A percentile compares a stretch with the other conserved stretches of the same genome.
Conservation (phyloP, 2,113 vertebrate genomes). For the Coracopsis vasa region DNA sequence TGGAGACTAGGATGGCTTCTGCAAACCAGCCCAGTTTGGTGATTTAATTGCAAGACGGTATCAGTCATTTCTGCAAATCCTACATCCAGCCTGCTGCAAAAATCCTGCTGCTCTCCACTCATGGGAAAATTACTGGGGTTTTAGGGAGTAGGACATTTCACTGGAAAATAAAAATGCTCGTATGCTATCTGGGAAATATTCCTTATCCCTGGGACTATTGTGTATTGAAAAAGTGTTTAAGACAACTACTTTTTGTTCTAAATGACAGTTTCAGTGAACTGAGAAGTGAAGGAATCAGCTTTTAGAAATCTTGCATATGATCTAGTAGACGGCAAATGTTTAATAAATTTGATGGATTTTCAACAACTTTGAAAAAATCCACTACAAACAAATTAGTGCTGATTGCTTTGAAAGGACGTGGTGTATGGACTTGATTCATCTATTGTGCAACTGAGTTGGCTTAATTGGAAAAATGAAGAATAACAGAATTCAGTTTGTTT, state of each 20-base stretch:
- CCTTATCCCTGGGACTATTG: background rate
- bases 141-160: background rate
- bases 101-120: background rate
- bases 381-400: background rate
- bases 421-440: background rate
- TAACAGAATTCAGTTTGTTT: background rate
- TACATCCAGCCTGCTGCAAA: background rate
- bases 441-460: background rate
- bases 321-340: background rate
- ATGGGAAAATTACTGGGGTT: background rate
- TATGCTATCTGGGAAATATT: background rate
- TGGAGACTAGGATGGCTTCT: background rate
- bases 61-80: background rate
- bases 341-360: slow-evolving; percentile 9
- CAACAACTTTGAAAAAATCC: background rate
- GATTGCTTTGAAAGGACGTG: background rate
- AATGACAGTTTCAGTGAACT: background rate
- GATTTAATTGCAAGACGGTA: background rate
- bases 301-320: background rate
- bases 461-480: background rate
- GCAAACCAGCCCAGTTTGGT: background rate
- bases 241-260: background rate
- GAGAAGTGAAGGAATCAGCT: background rate
- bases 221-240: background rate
- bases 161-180: background rate